These are phyloP conservation scores for Halcyon malimbica DNA, from an alignment of 2,113 vertebrate species.

Conservation along the genomic window DNA sequence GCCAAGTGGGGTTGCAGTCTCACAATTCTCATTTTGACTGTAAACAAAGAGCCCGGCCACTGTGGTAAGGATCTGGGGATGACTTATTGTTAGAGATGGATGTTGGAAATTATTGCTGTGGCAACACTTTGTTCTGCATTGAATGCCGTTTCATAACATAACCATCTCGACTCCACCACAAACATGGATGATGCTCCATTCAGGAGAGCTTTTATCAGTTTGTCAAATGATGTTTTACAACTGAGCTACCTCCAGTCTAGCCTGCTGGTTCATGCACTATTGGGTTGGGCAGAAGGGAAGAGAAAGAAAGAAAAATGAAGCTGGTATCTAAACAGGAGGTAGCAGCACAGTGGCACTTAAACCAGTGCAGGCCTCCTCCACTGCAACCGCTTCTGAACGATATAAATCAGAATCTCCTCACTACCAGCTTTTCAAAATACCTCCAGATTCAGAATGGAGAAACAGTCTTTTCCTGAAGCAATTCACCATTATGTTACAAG, in stretches of 20 bases:
- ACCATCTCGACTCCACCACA: background rate
- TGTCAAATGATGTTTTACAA: background rate
- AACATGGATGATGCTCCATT: background rate
- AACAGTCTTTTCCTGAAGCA: background rate
- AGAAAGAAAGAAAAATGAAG: background rate
- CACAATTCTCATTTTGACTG: background rate
- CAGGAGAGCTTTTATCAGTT: slow-evolving; percentile 3
- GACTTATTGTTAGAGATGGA: slow-evolving; percentile 38
- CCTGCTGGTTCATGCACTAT: background rate
- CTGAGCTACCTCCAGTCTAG: background rate
- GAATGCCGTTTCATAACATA: background rate
- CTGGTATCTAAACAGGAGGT: background rate
- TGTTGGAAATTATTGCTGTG: slow-evolving; percentile 18
- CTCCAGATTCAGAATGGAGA: background rate
- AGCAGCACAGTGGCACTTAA: background rate
- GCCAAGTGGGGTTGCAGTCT: slow-evolving; percentile 8
- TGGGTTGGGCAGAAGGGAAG: background rate
- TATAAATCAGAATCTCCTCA: background rate
- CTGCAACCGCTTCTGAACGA: background rate
- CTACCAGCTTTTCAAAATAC: background rate
- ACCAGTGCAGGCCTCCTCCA: background rate
- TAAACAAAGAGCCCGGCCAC: slow-evolving; percentile 14
- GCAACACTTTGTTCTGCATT: slow-evolving; percentile 25
- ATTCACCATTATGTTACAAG: background rate
- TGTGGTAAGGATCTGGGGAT: slow-evolving; percentile 3